Evolutionary conservation across 2,113 vertebrate genomes (phyloP).

Genomic region (Pyrgilauda ruficollis): DNA sequence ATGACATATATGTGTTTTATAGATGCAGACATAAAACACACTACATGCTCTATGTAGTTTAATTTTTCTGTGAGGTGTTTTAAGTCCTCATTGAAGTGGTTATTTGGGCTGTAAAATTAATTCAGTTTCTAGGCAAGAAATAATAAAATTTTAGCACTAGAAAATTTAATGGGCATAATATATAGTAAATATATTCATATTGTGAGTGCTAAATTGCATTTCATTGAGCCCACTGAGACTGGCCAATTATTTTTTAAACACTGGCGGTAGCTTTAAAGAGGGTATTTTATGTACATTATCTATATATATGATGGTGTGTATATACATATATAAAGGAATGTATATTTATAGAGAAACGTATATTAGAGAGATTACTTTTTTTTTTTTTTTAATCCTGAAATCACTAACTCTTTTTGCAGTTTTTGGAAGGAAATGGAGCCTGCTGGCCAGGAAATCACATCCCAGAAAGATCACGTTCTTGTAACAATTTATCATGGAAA

Average conservation of each 20-base stretch:
- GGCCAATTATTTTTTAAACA: not conserved
- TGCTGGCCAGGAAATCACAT: constrained; percentile 30
- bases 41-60: not conserved
- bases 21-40: not conserved
- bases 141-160: not conserved
- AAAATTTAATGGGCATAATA: not conserved
- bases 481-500: constrained; percentile 34
- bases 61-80: not conserved
- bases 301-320: not conserved
- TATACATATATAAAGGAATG: not conserved
- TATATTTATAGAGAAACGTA: not conserved
- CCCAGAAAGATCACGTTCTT: constrained; percentile 44
- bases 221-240: not conserved
- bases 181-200: not conserved
- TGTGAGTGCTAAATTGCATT: not conserved
- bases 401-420: not conserved
- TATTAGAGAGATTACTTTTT: not conserved
- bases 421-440: constrained; percentile 39
- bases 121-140: not conserved
- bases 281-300: not conserved
- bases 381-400: not conserved
- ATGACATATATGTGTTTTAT: not conserved
- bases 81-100: not conserved
- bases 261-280: not conserved
- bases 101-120: not conserved